A percentile compares a stretch with the other conserved stretches of the same genome.
phyloP scores from a whole-genome alignment of 2,113 vertebrate genomes.

The Entomyzon cyanotis region DNA sequence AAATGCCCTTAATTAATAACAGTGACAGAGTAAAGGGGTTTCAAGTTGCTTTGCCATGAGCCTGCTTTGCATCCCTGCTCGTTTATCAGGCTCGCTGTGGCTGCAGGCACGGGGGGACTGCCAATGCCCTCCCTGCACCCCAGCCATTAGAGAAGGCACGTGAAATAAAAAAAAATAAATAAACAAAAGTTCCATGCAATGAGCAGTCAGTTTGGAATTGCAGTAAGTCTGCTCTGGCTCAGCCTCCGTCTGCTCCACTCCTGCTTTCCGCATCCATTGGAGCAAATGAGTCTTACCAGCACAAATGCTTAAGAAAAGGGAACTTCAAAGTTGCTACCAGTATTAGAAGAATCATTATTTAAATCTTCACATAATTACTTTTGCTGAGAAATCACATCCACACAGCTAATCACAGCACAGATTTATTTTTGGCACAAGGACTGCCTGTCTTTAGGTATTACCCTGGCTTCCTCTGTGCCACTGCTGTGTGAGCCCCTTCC shows the following conservation, averaged over 20 bases:
- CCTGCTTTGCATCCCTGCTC: background rate
- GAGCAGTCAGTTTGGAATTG: background rate
- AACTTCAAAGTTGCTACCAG: background rate
- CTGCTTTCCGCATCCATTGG: background rate
- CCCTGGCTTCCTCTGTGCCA: background rate
- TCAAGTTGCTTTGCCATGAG: background rate
- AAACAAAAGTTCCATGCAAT: background rate
- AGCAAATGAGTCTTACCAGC: background rate
- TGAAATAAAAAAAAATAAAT: background rate
- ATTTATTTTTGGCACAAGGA: background rate
- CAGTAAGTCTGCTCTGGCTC: background rate
- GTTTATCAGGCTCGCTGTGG: rapidly evolving
- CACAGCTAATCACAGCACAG: background rate
- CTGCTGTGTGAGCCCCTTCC: background rate
- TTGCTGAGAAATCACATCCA: slow-evolving; percentile 1
- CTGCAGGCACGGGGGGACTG: background rate
- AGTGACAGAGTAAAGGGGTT: background rate
- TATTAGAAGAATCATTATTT: slow-evolving; percentile 25
- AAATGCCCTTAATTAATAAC: background rate
- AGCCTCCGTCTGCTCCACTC: background rate
- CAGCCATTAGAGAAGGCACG: background rate
- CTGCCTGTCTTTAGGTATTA: background rate
- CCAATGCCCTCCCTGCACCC: background rate
- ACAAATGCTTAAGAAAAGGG: background rate
- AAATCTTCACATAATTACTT: slow-evolving; percentile 6